phyloP scores from a whole-genome alignment of 2,888 invertebrate species.

The Tetragonisca angustula region DNA sequence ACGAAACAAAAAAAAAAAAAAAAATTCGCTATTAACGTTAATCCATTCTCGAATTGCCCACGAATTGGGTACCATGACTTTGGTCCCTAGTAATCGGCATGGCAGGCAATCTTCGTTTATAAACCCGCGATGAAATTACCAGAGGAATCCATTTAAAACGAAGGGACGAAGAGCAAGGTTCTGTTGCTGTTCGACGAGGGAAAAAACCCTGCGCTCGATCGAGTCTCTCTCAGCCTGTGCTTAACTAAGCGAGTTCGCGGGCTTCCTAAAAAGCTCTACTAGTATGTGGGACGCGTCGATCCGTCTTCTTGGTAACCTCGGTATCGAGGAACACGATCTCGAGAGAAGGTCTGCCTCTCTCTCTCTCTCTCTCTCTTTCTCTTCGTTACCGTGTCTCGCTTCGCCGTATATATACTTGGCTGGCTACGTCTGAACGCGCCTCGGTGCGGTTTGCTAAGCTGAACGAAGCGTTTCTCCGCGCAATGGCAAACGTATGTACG shows the following conservation, averaged over 20 bases:
- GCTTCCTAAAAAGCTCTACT: constrained; percentile 50
- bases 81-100: no score
- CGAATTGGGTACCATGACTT: no score
- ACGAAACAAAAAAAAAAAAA: no score
- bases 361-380: not conserved
- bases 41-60: no score
- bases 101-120: no score
- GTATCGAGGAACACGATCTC: constrained; percentile 53
- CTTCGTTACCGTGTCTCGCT: not conserved
- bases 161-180: not conserved
- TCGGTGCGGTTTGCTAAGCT: constrained; percentile 41
- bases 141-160: not conserved
- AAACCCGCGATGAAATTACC: not conserved
- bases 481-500: constrained; percentile 20
- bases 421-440: constrained; percentile 60
- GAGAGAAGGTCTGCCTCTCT: not conserved
- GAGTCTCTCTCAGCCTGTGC: not conserved
- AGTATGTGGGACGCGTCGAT: constrained; percentile 53
- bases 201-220: constrained; percentile 1
- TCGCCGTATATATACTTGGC: constrained; percentile 28
- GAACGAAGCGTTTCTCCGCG: constrained; percentile 55
- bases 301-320: constrained; percentile 45
- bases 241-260: constrained; percentile 2
- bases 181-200: not conserved
- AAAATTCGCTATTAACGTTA: no score